Base-by-base conservation (phyloP, 2,113 vertebrate genomes). In the Clupea harengus region DNA sequence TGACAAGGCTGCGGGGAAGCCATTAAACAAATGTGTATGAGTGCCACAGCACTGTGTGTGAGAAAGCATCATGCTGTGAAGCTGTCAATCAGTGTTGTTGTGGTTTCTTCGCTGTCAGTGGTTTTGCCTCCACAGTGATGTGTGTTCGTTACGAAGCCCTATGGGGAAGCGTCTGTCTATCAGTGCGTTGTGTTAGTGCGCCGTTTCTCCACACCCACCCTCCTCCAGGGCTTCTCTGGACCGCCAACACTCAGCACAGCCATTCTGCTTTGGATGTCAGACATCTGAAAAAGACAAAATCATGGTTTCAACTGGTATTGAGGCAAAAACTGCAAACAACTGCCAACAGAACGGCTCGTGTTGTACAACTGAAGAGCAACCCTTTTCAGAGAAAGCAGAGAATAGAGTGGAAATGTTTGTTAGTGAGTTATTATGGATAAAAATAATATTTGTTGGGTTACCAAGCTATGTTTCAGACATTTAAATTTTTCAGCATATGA, bases 181-280 rank as follows among this genome's bases (percentile, higher is more conserved):
- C 32, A 15, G 25, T 39, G 28, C 10, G 15, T 72, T 72, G 64
- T 72, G 64, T 72, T 39, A 78, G 32, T 39, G 72, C 28, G 72
- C 72, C 72, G 39, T 18, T 78, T 44, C 3, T 78, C 72, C 72
- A 86, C 22, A 93, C 22, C 86, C 88, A 96, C 95, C 91, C 89
- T 95, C 88, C 89, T 95, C 89, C 81, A 95, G 0, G 90, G 94
- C 92, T 78, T 95, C 87, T 84, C 95, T 0, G 94, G 92, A 0
- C 96, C 97, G 0, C 96, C 96, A 0, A 96, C 95, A 0, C 93
- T 95, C 85, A 99, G 92, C 18, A 97, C 97, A 0, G 97, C 96
- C 0, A 99, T 98, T 82, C 96, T 94, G 87, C 96, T 92, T 90
- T 99, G 95, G 0, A 99, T 98, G 84, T 96, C 95, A 0, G 97